Evolutionary conservation across 2,113 vertebrate genomes (phyloP).

Genomic region (rat (Rattus norvegicus)): DNA sequence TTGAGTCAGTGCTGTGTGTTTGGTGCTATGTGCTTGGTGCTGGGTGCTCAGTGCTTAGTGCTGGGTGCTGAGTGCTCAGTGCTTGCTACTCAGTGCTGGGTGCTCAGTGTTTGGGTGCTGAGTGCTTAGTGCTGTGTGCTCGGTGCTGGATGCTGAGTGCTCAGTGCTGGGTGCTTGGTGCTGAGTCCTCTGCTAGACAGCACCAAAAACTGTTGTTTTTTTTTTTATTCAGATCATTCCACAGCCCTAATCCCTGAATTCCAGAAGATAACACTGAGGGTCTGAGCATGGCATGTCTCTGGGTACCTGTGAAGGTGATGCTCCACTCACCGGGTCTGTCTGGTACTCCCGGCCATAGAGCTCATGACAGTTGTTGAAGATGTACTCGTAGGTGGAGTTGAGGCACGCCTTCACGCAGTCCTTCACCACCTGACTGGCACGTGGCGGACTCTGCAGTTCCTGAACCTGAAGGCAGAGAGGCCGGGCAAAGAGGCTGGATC

Average conservation of each 20-base stretch:
- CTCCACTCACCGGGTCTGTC: conserved; percentile 92
- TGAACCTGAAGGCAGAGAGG: conserved; percentile 89
- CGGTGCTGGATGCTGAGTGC: too few relatives aligned
- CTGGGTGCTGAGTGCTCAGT: too few relatives aligned
- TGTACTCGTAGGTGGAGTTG: conserved; percentile 98
- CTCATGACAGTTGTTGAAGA: conserved; percentile 98
- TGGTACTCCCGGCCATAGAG: conserved; percentile 98
- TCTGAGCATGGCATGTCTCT: neutral
- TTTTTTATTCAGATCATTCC: neutral
- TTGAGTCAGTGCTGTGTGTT: neutral
- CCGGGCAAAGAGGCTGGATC: neutral
- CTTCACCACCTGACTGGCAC: conserved; percentile 98
- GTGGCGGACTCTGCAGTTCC: conserved; percentile 96
- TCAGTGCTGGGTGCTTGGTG: too few relatives aligned
- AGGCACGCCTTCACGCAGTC: conserved; percentile 99
- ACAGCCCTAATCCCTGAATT: neutral
- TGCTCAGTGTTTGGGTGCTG: too few relatives aligned
- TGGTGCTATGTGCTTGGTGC: too few relatives aligned
- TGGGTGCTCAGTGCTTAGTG: too few relatives aligned
- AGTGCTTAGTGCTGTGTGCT: too few relatives aligned
- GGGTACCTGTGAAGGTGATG: neutral
- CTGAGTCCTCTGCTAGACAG: neutral
- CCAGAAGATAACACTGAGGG: neutral
- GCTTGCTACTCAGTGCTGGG: too few relatives aligned
- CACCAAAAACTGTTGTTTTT: neutral